These are phyloP conservation scores for Zygaena filipendulae DNA, from an alignment of 2,888 invertebrate genomes.

Conservation along the genomic window DNA sequence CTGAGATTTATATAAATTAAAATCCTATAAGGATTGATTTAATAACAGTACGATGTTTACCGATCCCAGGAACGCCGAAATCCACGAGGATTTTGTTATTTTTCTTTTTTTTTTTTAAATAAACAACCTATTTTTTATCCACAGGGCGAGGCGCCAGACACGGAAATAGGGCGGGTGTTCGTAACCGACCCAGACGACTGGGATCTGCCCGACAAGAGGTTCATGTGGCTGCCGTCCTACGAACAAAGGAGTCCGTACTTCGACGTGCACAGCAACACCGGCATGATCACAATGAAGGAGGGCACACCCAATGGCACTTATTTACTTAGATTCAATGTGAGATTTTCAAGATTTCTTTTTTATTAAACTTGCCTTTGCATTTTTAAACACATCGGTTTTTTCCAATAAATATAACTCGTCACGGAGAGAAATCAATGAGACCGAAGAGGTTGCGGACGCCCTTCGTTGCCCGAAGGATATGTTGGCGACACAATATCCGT, in stretches of 20 bases:
- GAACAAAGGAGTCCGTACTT: constrained; percentile 73
- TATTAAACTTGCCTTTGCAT: too few species aligned
- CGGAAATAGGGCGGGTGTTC: constrained; percentile 91
- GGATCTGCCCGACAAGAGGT: constrained; percentile 93
- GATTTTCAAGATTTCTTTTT: too few species aligned
- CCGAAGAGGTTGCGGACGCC: too few species aligned
- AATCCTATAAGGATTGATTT: too few species aligned
- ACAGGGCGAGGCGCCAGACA: constrained; percentile 80
- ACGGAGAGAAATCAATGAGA: too few species aligned
- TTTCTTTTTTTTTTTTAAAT: constrained; percentile 1
- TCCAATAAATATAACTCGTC: background rate
- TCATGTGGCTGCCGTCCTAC: constrained; percentile 73
- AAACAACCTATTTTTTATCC: constrained; percentile 6
- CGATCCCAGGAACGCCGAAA: too few species aligned
- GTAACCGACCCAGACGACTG: constrained; percentile 97
- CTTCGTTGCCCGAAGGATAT: too few species aligned
- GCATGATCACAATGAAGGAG: constrained; percentile 88
- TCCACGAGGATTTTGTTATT: background rate
- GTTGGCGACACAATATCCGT: too few species aligned
- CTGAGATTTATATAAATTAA: too few species aligned
- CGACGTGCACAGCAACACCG: constrained; percentile 77
- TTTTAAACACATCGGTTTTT: background rate
- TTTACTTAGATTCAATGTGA: constrained; percentile 75
- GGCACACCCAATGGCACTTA: constrained; percentile 83
- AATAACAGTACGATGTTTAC: too few species aligned